Evolutionary conservation across 2,888 invertebrate species (phyloP).

Genomic region (Dendrolimus pini): DNA sequence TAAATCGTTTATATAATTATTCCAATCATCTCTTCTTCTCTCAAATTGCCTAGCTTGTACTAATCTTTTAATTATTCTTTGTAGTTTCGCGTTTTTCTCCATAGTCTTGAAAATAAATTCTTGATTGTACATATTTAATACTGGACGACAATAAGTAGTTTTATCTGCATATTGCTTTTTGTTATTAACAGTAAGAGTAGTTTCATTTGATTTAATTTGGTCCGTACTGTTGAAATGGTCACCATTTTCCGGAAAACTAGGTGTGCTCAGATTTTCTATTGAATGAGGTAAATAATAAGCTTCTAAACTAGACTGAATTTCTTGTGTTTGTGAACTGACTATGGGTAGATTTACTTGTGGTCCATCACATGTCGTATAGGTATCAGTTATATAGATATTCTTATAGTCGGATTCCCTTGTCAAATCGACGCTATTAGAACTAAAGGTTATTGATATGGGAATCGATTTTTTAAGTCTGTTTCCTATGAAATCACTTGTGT

Average conservation of each 20-base stretch:
- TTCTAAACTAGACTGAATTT: background rate
- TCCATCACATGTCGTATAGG: background rate
- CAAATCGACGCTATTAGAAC: background rate
- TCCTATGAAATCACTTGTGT: background rate
- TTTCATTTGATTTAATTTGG: background rate
- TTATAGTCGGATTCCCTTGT: background rate
- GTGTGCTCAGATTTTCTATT: background rate
- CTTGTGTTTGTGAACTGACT: background rate
- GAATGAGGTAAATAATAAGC: background rate
- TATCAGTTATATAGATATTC: background rate
- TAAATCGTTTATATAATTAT: conserved; percentile 49
- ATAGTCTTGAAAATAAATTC: conserved; percentile 36
- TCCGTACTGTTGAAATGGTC: background rate
- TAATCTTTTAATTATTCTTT: conserved; percentile 35
- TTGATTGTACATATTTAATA: conserved; percentile 26
- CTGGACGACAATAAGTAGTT: conserved; percentile 39
- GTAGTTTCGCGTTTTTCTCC: conserved; percentile 39
- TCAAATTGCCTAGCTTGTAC: conserved; percentile 35
- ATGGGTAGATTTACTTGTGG: background rate
- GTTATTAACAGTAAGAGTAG: background rate
- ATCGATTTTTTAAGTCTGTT: background rate
- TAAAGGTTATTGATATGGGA: background rate
- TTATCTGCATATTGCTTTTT: conserved; percentile 29
- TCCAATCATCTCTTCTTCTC: conserved; percentile 42
- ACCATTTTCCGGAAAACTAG: background rate